phyloP scores from a whole-genome alignment of 30 jellyfish, hydroid and myxozoan genomes.

The Aurelia sp. region DNA sequence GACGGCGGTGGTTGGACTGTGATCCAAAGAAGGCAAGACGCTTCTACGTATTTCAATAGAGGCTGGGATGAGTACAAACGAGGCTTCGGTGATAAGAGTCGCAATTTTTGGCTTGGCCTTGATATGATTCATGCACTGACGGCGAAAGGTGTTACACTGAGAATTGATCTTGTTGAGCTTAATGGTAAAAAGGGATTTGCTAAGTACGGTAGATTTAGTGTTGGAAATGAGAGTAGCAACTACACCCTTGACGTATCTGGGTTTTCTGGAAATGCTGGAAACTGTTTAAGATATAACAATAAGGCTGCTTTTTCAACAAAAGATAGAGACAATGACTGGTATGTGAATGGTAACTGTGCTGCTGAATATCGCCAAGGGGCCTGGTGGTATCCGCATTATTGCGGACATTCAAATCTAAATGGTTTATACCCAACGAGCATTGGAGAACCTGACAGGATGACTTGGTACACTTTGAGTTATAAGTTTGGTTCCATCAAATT shows the following conservation, averaged over 20 bases:
- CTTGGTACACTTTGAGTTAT: conserved; percentile 24
- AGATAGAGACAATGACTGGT: conserved; percentile 54
- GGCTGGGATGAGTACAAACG: conserved; percentile 39
- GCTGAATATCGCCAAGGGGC: conserved; percentile 28
- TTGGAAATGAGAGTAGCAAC: conserved; percentile 8
- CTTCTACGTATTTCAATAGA: conserved; percentile 21
- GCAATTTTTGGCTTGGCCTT: conserved; percentile 56
- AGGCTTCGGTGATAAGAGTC: conserved; percentile 52
- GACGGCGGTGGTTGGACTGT: conserved; percentile 72
- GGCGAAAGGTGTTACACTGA: conserved; percentile 1
- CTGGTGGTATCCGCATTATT: conserved; percentile 57
- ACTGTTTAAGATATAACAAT: conserved; percentile 24
- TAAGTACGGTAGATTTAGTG: conserved; percentile 12
- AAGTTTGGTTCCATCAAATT: conserved; percentile 35
- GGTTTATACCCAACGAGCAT: conserved; percentile 56
- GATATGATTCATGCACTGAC: conserved; percentile 35
- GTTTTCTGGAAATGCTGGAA: conserved; percentile 58
- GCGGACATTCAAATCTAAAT: conserved; percentile 50
- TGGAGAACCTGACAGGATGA: conserved; percentile 16
- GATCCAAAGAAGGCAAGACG: conserved; percentile 47
- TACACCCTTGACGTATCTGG: conserved; percentile 23
- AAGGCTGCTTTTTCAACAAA: conserved; percentile 44
- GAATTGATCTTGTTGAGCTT: conserved; percentile 42
- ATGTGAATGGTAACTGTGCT: conserved; percentile 36
- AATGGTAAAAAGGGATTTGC: conserved; percentile 42